Conservation (phyloP, 2,888 invertebrate genomes). For the Caenorhabditis sulstoni region DNA sequence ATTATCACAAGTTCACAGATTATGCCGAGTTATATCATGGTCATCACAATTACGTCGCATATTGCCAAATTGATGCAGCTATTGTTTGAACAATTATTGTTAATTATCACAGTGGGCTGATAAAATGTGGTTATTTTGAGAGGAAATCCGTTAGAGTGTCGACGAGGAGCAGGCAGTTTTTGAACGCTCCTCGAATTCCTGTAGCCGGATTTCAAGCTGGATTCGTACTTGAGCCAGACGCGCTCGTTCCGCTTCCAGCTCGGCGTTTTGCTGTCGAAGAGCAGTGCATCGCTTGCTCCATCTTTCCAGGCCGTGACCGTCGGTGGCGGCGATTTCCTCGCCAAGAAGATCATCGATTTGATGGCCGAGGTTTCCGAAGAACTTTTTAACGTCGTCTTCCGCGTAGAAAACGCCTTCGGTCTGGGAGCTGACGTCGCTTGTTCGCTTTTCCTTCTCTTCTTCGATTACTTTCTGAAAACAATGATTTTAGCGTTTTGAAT, state of each 20-base stretch:
- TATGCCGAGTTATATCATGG: too few species aligned
- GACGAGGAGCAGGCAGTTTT: slow-evolving; percentile 41
- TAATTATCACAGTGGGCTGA: background rate
- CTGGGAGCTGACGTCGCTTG: slow-evolving; percentile 16
- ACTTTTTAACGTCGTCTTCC: slow-evolving; percentile 43
- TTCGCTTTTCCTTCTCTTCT: slow-evolving; percentile 12
- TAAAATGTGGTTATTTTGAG: background rate
- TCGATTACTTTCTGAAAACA: slow-evolving; percentile 39
- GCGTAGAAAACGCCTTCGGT: slow-evolving; percentile 30
- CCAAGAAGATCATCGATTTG: slow-evolving; percentile 63
- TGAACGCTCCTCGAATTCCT: slow-evolving; percentile 64
- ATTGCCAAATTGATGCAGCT: too few species aligned
- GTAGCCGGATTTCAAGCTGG: slow-evolving; percentile 75
- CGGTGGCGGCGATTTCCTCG: slow-evolving; percentile 44
- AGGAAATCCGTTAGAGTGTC: slow-evolving; percentile 8
- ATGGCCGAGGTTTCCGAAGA: slow-evolving; percentile 36
- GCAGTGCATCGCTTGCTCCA: slow-evolving; percentile 62
- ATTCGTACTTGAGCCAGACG: slow-evolving; percentile 76
- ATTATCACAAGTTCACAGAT: too few species aligned
- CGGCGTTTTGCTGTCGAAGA: slow-evolving; percentile 73
- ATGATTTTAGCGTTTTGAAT: background rate
- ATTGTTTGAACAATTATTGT: too few species aligned
- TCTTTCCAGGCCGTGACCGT: slow-evolving; percentile 54
- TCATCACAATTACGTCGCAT: too few species aligned
- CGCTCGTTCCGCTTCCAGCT: slow-evolving; percentile 76